Conservation (phyloP, 2,113 vertebrate genomes). For the Vulpes lagopus region DNA sequence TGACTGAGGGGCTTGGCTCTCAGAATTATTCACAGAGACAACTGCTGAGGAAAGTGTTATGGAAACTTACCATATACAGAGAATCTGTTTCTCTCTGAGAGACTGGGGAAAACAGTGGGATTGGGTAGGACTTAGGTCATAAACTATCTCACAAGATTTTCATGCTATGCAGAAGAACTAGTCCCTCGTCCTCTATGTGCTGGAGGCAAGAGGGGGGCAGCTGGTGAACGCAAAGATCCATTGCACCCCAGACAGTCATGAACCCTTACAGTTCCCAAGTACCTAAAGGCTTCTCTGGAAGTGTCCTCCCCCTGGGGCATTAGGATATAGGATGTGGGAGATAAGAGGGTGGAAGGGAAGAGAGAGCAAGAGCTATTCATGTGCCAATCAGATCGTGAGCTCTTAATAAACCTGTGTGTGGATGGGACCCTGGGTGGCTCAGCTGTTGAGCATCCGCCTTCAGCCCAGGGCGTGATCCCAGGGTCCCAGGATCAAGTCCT, state of each 20-base stretch:
- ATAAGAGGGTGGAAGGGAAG: background rate
- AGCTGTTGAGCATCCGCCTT: too few species aligned
- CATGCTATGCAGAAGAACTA: background rate
- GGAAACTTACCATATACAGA: background rate
- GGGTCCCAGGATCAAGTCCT: too few species aligned
- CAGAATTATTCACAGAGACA: background rate
- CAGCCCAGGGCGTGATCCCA: too few species aligned
- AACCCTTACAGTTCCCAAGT: too few species aligned
- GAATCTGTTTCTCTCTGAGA: background rate
- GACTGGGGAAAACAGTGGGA: background rate
- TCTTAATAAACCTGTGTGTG: background rate
- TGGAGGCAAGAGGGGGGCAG: too few species aligned
- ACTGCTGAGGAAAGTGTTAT: background rate
- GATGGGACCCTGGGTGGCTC: too few species aligned
- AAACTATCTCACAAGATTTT: background rate
- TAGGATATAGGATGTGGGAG: too few species aligned
- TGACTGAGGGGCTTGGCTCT: background rate
- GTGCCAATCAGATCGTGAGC: background rate
- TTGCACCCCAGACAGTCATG: too few species aligned
- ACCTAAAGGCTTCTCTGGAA: background rate
- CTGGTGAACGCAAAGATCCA: background rate
- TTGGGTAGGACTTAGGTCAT: background rate
- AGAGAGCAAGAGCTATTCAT: background rate
- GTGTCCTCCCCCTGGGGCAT: background rate
- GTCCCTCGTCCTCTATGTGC: background rate